Base-by-base conservation (phyloP, 2,888 invertebrate species). In the Dinocampus coccinellae region DNA sequence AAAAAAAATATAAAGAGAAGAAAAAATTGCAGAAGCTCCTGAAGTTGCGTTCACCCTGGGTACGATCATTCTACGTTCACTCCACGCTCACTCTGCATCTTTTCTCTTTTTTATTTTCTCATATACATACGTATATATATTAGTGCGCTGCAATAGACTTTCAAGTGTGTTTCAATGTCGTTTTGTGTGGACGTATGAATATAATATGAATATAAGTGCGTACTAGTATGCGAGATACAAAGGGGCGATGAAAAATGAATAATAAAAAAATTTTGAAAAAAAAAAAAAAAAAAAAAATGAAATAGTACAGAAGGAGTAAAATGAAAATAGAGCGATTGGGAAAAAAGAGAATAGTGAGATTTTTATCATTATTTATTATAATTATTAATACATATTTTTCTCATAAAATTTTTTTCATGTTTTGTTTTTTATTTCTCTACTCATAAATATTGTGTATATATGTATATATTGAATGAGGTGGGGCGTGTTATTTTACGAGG, bases 11-110 rank as follows among this genome's bases (percentile, higher is more conserved):
- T 3, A 36, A 10, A 36, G 10, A 36, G 6, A 47, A 47, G 79
- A 79, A 70, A 70, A 69, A 61, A 62, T 52, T 61, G 20, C 73
- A 72, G 73, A 67, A 71, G 58, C 72, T 70, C 57, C 72, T 73
- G 69, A 60, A 39, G n/a, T n/a, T n/a, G n/a, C n/a, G n/a, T n/a
- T n/a, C n/a, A n/a, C n/a, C n/a, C n/a, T n/a, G n/a, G n/a, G n/a
- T n/a, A n/a, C n/a, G n/a, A n/a, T n/a, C n/a, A n/a, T n/a, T n/a
- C n/a, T n/a, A n/a, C n/a, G n/a, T n/a, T n/a, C n/a, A n/a, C n/a
- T n/a, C n/a, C n/a, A n/a, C n/a, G n/a, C n/a, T n/a, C n/a, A n/a
- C n/a, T n/a, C n/a, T 39, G 34, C 53, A 53, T 53, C 66, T 61
- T 58, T 33, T 26, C n/a, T 39, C 36, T 33, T 60, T 34, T 29